phyloP scores from a whole-genome alignment of 2,797 vertebrate species.

The Sternotherus odoratus region DNA sequence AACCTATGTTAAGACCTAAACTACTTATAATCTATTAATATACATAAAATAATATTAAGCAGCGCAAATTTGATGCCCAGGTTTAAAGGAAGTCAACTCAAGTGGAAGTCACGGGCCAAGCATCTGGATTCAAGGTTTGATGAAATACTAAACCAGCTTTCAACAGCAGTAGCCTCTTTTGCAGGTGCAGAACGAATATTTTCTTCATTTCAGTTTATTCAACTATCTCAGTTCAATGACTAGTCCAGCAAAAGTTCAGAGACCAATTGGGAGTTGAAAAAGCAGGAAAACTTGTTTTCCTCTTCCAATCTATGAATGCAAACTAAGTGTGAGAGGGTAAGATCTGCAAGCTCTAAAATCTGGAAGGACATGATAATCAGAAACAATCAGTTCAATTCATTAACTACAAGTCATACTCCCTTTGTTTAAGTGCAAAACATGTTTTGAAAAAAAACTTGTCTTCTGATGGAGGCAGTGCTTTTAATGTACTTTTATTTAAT shows the following conservation, averaged over 20 bases:
- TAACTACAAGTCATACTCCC: background rate
- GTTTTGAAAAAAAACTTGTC: background rate
- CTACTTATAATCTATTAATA: background rate
- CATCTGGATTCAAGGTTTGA: background rate
- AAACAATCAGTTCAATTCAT: background rate
- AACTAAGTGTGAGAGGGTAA: background rate
- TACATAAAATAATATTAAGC: background rate
- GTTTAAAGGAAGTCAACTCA: background rate
- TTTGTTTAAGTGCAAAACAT: background rate
- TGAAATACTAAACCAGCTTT: background rate
- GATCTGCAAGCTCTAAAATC: background rate
- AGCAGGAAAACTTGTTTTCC: background rate
- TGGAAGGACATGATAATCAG: background rate
- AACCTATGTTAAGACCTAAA: background rate
- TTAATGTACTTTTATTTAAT: background rate
- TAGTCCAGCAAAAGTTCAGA: background rate
- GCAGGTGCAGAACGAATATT: background rate
- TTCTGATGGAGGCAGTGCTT: background rate
- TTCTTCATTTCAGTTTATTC: background rate
- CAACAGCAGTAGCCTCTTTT: background rate
- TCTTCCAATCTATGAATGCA: background rate
- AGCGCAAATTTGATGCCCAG: background rate
- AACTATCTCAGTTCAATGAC: background rate
- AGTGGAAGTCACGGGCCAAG: background rate
- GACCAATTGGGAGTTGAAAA: background rate